phyloP scores from a whole-genome alignment of 30 jellyfish, hydroid and myxozoan species.

The Chironex yamaguchii region DNA sequence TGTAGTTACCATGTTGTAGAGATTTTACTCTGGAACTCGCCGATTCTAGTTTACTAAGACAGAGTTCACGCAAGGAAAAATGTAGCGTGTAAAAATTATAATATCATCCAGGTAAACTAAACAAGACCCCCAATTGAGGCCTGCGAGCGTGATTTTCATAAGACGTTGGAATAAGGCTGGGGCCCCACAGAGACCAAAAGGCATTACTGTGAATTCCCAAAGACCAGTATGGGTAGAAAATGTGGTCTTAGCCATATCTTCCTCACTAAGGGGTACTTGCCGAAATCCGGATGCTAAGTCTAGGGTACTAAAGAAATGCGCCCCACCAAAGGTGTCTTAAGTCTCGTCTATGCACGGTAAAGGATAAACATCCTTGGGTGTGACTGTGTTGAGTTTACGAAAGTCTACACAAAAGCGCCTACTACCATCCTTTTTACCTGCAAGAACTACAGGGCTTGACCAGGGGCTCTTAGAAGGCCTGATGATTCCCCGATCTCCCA shows the following conservation, averaged over 20 bases:
- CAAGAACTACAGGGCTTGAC: conserved; percentile 74
- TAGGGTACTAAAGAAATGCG: conserved; percentile 45
- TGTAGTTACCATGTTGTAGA: too few relatives aligned
- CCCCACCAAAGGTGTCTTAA: conserved; percentile 49
- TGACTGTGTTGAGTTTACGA: conserved; percentile 50
- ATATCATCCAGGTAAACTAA: conserved; percentile 62
- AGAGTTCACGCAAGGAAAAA: too few relatives aligned
- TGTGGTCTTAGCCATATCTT: conserved; percentile 35
- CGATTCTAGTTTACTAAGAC: too few relatives aligned
- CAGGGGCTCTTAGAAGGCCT: conserved; percentile 66
- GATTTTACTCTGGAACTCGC: too few relatives aligned
- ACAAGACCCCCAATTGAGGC: conserved; percentile 52
- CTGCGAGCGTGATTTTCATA: conserved; percentile 54
- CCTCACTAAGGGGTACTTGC: conserved; percentile 61
- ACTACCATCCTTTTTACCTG: conserved; percentile 72
- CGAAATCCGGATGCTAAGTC: conserved; percentile 67
- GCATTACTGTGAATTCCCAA: conserved; percentile 63
- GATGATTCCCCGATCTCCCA: conserved; percentile 28
- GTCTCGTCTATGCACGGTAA: conserved; percentile 68
- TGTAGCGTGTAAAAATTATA: conserved; percentile 46
- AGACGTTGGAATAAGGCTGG: conserved; percentile 71
- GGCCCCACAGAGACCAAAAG: conserved; percentile 74
- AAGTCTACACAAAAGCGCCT: conserved; percentile 68
- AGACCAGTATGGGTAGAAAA: conserved; percentile 10
- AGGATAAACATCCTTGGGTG: conserved; percentile 52